Evolutionary conservation across 2,888 invertebrate species (phyloP), one percentile per base, ranked within the genome.

Genomic region (Lepidocyrtoides sp.): DNA sequence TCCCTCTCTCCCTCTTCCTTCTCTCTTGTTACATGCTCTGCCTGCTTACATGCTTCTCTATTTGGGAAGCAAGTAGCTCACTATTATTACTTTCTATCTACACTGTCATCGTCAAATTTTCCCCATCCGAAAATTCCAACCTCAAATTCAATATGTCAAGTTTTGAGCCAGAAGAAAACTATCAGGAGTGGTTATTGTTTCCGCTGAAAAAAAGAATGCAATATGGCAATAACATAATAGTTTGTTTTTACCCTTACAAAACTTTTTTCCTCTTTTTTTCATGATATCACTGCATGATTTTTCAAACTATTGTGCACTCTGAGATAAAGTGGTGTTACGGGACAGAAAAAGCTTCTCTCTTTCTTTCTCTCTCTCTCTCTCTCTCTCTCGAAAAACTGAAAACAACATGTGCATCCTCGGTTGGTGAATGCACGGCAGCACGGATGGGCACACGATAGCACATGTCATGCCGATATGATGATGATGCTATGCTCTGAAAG

Each of bases 81-180:
- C 44, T 54, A 69, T 69, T 69, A 32, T 8, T n/a, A n/a, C n/a
- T 4, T 66, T 63, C 20, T 48, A 69, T 85, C 84, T 85, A 63
- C 51, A 54, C 36, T 81, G 81, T 81, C 69, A 81, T 79, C 77
- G 72, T 79, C 81, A 81, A 81, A 51, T 81, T 88, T 81, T 66
- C 41, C 36, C 72, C 14, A 2, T 41, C 36, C 60, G 23, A 85
- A 86, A 51, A 57, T 86, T 75, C 54, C 85, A 85, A 54, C 82
- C 83, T 77, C 82, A 77, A 89, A 89, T 84, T 89, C 84, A 89
- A 89, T 89, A 77, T 89, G 89, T 77, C 84, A 89, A 84, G 29
- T 89, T 86, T 51, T 84, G 84, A 83, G 66, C 84, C 54, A 77
- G 72, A 32, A 82, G 79, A 89, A 77, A 77, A 77, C 41, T 83